These are phyloP conservation scores for Drosophila parabipectinata DNA, from an alignment of 1,140 invertebrate species.

Conservation along the genomic window DNA sequence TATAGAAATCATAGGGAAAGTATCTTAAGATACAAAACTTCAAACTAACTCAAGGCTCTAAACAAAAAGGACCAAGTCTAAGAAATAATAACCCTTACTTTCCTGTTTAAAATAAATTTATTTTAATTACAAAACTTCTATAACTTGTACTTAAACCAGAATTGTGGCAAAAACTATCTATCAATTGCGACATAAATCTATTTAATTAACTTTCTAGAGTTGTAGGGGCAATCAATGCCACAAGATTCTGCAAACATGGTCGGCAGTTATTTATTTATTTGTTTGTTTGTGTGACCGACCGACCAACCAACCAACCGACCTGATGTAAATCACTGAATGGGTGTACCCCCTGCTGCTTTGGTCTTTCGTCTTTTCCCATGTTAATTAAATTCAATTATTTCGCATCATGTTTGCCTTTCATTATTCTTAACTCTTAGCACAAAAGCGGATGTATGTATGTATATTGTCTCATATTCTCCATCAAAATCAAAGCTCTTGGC, in stretches of 20 bases:
- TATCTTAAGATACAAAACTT: no score
- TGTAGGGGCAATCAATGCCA: constrained; percentile 2
- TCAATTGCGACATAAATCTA: not conserved
- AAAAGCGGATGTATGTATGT: not conserved
- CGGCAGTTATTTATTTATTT: constrained; percentile 17
- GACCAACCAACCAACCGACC: not conserved
- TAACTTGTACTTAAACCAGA: not conserved
- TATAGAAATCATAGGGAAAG: no score
- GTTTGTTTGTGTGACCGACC: not conserved
- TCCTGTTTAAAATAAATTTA: no score
- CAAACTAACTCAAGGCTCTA: no score
- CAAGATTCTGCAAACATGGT: constrained; percentile 24
- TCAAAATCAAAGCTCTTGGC: no score
- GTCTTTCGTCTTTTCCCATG: constrained; percentile 54
- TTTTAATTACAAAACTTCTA: not conserved
- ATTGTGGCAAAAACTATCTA: not conserved
- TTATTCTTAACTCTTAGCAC: not conserved
- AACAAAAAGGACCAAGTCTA: no score
- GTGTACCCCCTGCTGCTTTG: constrained; percentile 3
- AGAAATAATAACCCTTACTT: no score
- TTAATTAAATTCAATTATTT: constrained; percentile 72
- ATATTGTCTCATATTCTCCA: no score
- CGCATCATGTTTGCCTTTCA: constrained; percentile 44
- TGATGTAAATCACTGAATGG: constrained; percentile 37
- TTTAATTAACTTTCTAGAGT: constrained; percentile 16